Conservation (phyloP, 2,888 invertebrate species). For the Agonum fuliginosum region DNA sequence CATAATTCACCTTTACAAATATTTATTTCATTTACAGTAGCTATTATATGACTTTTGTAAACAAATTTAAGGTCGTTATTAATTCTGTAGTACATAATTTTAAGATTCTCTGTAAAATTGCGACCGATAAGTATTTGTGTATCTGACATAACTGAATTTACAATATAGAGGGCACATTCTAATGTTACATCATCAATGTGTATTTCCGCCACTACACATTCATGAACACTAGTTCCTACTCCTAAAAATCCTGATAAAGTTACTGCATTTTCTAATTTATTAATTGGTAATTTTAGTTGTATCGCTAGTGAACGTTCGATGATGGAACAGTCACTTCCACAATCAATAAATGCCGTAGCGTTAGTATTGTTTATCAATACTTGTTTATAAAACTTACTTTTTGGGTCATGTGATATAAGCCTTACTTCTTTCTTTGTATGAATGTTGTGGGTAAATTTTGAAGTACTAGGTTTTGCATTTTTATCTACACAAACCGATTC, state of each 20-base stretch:
- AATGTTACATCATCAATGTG: slow-evolving; percentile 1
- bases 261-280: not conserved
- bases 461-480: not conserved
- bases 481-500: not conserved
- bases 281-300: slow-evolving; percentile 12
- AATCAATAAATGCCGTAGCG: slow-evolving; percentile 54
- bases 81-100: slow-evolving; percentile 47
- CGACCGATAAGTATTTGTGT: slow-evolving; percentile 50
- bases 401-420: not conserved
- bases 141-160: not conserved
- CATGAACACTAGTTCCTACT: not conserved
- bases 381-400: slow-evolving; percentile 49
- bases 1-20: not conserved
- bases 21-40: not conserved
- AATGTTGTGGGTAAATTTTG: not conserved
- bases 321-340: slow-evolving; percentile 58
- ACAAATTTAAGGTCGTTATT: no score
- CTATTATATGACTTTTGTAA: no score
- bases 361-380: slow-evolving; percentile 9
- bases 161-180: not conserved
- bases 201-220: not conserved
- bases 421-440: not conserved
- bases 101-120: slow-evolving; percentile 53
- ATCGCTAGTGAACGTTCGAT: not conserved
- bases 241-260: slow-evolving; percentile 8